phyloP scores from a whole-genome alignment of 2,888 invertebrate genomes.

The Uloborus plumipes region DNA sequence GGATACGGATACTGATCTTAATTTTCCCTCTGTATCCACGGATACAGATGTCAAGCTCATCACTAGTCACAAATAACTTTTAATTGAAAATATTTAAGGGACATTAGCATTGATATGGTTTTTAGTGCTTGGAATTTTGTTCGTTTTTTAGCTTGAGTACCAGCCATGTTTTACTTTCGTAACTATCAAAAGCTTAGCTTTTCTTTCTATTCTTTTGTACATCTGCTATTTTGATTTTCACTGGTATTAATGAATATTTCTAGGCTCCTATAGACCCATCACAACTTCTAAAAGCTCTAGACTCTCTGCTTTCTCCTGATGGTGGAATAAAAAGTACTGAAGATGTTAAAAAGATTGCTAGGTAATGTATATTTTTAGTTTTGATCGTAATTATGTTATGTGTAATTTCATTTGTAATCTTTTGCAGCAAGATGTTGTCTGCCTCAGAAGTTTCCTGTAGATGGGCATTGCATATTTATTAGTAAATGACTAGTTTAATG shows the following conservation, averaged over 20 bases:
- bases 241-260: constrained; percentile 47
- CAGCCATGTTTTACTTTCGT: too few relatives aligned
- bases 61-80: too few relatives aligned
- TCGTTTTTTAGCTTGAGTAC: too few relatives aligned
- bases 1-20: too few relatives aligned
- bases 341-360: constrained; percentile 88
- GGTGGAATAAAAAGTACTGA: constrained; percentile 90
- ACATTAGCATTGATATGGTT: too few relatives aligned
- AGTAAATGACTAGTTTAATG: background rate
- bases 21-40: too few relatives aligned
- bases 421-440: constrained; percentile 36
- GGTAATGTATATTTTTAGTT: constrained; percentile 71
- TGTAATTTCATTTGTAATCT: constrained; percentile 41
- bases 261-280: constrained; percentile 94
- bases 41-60: too few relatives aligned
- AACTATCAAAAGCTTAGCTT: too few relatives aligned
- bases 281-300: constrained; percentile 88
- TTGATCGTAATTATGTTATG: background rate
- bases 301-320: constrained; percentile 82
- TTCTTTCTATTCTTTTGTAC: background rate
- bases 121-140: too few relatives aligned
- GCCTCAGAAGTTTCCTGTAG: constrained; percentile 14
- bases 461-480: constrained; percentile 19
- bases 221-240: background rate
- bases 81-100: too few relatives aligned